These are phyloP conservation scores for Stenolophus ochropezus DNA, from an alignment of 2,888 invertebrate species.

Conservation along the genomic window DNA sequence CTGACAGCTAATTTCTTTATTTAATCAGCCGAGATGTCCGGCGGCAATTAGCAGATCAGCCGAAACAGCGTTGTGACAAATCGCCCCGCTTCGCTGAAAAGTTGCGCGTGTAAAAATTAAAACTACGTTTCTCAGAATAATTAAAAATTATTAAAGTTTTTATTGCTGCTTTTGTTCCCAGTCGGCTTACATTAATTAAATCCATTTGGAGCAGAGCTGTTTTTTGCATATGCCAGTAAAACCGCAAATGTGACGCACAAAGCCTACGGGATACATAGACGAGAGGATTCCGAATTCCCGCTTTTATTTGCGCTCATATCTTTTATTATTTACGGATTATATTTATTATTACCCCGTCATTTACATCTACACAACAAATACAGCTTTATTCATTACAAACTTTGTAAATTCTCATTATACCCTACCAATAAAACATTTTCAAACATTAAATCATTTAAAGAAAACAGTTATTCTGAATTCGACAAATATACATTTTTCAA, in stretches of 20 bases:
- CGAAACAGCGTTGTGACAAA: constrained; percentile 30
- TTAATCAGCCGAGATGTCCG: constrained; percentile 25
- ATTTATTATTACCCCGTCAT: too few species aligned
- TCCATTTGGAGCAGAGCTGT: constrained; percentile 55
- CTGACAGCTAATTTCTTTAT: constrained; percentile 45
- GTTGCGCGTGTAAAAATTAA: constrained; percentile 55
- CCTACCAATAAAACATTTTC: too few species aligned
- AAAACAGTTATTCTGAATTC: too few species aligned
- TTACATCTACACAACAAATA: too few species aligned
- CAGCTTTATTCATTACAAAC: too few species aligned
- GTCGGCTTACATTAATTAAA: constrained; percentile 58
- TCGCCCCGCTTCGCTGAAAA: constrained; percentile 43
- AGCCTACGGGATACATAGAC: not conserved
- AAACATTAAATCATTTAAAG: too few species aligned
- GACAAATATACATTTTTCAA: too few species aligned
- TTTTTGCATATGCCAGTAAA: constrained; percentile 58
- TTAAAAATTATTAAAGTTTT: constrained; percentile 60
- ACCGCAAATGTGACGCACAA: constrained; percentile 58
- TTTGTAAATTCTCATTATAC: too few species aligned
- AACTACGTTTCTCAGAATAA: constrained; percentile 59
- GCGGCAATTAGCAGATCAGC: constrained; percentile 46
- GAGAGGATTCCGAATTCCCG: not conserved
- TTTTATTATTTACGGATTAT: not conserved
- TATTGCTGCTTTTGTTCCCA: constrained; percentile 52
- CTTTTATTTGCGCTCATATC: not conserved